A percentile compares a stretch with the other conserved stretches of the same genome.
Evolutionary conservation across 2,888 invertebrate genomes (phyloP).

Genomic region (Zele albiditarsus): DNA sequence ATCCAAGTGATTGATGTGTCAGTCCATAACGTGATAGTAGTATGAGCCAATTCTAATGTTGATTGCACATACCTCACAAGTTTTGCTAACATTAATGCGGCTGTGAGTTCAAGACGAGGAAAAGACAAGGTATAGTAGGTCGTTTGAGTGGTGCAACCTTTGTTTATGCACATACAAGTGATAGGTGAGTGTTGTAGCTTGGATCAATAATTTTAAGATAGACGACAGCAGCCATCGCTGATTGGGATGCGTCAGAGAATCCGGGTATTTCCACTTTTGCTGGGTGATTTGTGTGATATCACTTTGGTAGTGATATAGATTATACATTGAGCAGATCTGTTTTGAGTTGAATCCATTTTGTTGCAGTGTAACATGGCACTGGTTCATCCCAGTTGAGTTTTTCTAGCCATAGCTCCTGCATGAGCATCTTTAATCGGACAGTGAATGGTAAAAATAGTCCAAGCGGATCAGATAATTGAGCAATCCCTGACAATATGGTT

Average conservation of each 20-base stretch:
- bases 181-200: background rate
- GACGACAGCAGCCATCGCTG: background rate
- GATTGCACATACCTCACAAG: conserved; percentile 31
- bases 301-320: background rate
- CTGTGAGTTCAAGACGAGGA: conserved; percentile 55
- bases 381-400: conserved; percentile 24
- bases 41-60: background rate
- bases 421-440: conserved; percentile 4
- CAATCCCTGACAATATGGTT: background rate
- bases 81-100: conserved; percentile 44
- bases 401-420: conserved; percentile 28
- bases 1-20: conserved; percentile 49
- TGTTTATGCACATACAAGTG: conserved; percentile 38
- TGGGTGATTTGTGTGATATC: background rate
- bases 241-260: background rate
- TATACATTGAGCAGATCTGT: background rate
- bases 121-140: conserved; percentile 51
- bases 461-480: conserved; percentile 25
- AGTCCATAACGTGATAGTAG: conserved; percentile 41
- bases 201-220: conserved; percentile 29
- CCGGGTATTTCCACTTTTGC: background rate
- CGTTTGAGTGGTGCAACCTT: conserved; percentile 46
- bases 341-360: background rate
- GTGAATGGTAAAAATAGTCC: conserved; percentile 1
- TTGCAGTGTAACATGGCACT: background rate